phyloP scores from a whole-genome alignment of 2,797 vertebrate genomes.

The Acrocephalus scirpaceus region DNA sequence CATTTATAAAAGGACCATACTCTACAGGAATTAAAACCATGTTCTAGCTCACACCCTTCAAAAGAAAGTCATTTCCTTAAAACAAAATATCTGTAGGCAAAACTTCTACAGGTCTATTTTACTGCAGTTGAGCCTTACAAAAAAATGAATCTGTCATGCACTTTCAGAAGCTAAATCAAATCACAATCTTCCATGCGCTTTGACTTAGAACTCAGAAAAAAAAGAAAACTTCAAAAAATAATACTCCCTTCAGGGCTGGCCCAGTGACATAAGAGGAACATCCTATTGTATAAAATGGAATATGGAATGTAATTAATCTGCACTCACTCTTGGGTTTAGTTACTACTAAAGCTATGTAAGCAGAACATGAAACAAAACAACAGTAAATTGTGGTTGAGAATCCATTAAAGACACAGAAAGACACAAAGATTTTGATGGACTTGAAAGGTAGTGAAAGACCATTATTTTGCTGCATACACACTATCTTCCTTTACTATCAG shows the following conservation, averaged over 20 bases:
- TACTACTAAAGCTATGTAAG: background rate
- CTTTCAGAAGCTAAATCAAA: background rate
- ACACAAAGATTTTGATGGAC: background rate
- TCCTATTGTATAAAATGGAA: background rate
- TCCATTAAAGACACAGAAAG: background rate
- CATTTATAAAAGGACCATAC: background rate
- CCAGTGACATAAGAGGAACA: background rate
- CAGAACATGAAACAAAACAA: background rate
- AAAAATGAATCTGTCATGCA: background rate
- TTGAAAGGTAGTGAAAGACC: background rate
- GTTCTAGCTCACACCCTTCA: rapidly evolving
- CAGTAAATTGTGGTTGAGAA: background rate
- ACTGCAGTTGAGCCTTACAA: background rate
- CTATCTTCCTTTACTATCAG: background rate
- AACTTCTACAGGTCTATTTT: background rate
- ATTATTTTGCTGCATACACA: background rate
- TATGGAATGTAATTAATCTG: background rate
- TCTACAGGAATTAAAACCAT: background rate
- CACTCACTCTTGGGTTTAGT: background rate
- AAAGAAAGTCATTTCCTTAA: background rate
- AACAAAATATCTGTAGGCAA: background rate
- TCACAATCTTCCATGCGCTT: background rate
- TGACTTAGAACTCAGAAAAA: background rate
- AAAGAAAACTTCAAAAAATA: background rate
- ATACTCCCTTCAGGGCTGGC: background rate